Evolutionary conservation across 2,113 vertebrate species (phyloP).

Genomic region (Phyllopteryx taeniolatus): DNA sequence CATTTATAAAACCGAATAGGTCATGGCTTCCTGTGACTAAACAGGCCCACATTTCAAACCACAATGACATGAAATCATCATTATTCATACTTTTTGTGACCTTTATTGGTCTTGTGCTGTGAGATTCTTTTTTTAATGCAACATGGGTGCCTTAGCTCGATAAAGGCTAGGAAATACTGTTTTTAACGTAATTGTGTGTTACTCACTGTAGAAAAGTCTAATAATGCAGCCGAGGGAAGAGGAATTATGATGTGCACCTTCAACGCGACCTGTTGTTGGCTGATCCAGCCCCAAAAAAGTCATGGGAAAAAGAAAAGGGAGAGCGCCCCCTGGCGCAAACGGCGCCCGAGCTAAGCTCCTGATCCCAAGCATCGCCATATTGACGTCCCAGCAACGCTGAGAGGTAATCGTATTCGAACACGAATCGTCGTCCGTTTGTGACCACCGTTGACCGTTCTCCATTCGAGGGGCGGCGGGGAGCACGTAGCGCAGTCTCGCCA

Average conservation of each 20-base stretch:
- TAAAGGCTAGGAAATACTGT: neutral
- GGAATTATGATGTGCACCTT: constrained; percentile 22
- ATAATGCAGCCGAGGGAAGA: neutral
- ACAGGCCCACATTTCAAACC: no score
- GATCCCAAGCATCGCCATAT: constrained; percentile 74
- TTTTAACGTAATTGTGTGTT: neutral
- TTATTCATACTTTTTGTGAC: neutral
- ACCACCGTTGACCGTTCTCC: neutral
- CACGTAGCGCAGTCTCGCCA: constrained; percentile 4
- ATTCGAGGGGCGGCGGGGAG: neutral
- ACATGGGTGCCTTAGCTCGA: no score
- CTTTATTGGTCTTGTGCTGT: neutral
- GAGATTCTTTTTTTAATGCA: neutral
- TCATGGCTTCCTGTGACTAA: no score
- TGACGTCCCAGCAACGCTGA: constrained; percentile 71
- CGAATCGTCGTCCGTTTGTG: constrained; percentile 40
- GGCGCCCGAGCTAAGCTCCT: constrained; percentile 64
- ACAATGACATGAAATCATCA: neutral
- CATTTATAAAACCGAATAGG: no score
- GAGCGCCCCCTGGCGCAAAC: constrained; percentile 63
- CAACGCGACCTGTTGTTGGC: constrained; percentile 49
- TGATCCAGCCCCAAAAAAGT: neutral
- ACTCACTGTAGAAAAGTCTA: constrained; percentile 1
- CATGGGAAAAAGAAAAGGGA: constrained; percentile 35
- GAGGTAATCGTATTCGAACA: constrained; percentile 63